phyloP scores from a whole-genome alignment of 2,113 vertebrate genomes.

The Dipodomys stephensi region DNA sequence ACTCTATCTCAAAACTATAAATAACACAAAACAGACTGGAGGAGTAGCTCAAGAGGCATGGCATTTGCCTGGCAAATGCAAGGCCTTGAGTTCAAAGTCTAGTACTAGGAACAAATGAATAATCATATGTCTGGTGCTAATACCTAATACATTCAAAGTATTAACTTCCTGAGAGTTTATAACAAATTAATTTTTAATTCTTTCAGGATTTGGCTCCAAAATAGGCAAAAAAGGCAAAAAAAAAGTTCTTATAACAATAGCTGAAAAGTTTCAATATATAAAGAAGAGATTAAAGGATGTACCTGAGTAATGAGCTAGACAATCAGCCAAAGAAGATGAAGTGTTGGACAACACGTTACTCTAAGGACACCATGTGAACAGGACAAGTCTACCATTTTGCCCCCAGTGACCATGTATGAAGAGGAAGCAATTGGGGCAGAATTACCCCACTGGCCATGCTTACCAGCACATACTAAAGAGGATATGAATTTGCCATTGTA shows the following conservation, averaged over 20 bases:
- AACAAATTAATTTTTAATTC: constrained; percentile 11
- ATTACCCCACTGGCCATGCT: not conserved
- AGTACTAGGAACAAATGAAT: too few relatives aligned
- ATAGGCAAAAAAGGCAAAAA: not conserved
- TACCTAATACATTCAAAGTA: not conserved
- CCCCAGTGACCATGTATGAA: not conserved
- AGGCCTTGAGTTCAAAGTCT: too few relatives aligned
- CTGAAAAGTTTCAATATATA: not conserved
- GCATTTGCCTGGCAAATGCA: too few relatives aligned
- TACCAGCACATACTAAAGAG: not conserved
- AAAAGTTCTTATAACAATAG: not conserved
- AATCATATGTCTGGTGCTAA: not conserved
- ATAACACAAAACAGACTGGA: too few relatives aligned
- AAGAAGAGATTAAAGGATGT: not conserved
- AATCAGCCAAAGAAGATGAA: not conserved
- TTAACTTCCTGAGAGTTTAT: not conserved
- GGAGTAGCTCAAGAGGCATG: too few relatives aligned
- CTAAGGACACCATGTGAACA: not conserved
- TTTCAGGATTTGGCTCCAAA: not conserved
- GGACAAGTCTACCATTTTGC: not conserved
- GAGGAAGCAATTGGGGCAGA: not conserved
- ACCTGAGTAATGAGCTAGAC: not conserved
- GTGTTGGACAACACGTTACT: too few relatives aligned
- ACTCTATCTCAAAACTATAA: too few relatives aligned
- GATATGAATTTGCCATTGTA: not conserved